A percentile compares a stretch with the other conserved stretches of the same genome.
Evolutionary conservation across 92 coral and sea anemone genomes (phyloP).

Genomic region (Ricordea florida): DNA sequence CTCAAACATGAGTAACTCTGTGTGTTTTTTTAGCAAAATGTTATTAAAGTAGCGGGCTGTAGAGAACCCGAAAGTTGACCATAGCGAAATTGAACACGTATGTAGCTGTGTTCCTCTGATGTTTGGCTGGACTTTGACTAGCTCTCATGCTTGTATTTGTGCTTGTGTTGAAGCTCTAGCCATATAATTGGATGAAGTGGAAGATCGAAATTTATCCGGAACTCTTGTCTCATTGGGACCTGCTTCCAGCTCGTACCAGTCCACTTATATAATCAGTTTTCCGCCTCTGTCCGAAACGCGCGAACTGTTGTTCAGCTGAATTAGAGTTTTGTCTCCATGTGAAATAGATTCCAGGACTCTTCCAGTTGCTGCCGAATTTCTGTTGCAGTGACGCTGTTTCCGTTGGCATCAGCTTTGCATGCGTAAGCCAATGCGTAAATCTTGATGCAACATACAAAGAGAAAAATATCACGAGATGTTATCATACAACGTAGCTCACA

Average conservation of each 20-base stretch:
- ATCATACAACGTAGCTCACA: not conserved
- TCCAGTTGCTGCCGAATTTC: conserved; percentile 3
- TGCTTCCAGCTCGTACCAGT: not conserved
- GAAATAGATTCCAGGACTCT: not conserved
- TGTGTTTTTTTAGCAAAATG: too few relatives aligned
- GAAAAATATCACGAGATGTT: not conserved
- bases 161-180: too few relatives aligned
- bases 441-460: not conserved
- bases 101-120: too few relatives aligned
- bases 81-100: too few relatives aligned
- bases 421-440: not conserved
- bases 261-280: not conserved
- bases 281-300: not conserved
- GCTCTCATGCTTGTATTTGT: too few relatives aligned
- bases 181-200: too few relatives aligned
- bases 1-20: too few relatives aligned
- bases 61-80: too few relatives aligned
- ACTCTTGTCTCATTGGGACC: too few relatives aligned
- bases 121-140: too few relatives aligned
- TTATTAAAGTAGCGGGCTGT: too few relatives aligned
- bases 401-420: not conserved
- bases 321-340: conserved; percentile 14
- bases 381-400: not conserved
- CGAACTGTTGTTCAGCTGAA: not conserved
- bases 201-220: too few relatives aligned